Evolutionary conservation across 2,113 vertebrate species (phyloP), one percentile per base, ranked within the genome.

Genomic region (Perccottus glenii): DNA sequence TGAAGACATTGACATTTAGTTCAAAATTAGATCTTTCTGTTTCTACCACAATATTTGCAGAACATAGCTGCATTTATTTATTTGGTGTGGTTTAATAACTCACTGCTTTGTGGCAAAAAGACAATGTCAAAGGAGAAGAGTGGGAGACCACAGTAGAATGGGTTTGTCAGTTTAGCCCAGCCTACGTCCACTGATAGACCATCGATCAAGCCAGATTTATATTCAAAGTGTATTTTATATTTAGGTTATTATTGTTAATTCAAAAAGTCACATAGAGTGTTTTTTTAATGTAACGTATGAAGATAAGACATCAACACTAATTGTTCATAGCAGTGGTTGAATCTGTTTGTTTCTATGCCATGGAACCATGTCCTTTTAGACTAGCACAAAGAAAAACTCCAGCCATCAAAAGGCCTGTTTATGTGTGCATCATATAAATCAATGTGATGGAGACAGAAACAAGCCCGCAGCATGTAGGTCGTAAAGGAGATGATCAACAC

Each of bases 381-480:
- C 74, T 47, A 61, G 57, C 40, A 59, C 56, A 49, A 50, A 27
- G 48, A 81, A 40, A 51, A 56, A 51, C 38, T 60, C 51, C 59
- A 59, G 36, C 72, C 64, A 57, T 45, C 40, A 45, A 70, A 66
- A 76, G 85, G 85, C 82, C 82, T 78, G 84, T 85, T 85, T 78
- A 78, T 70, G 70, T 61, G 70, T 48, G 42, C 65, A 73, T 67
- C 61, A 58, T 57, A 36, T 12, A 73, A 80, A 76, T 78, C 60
- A 65, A 42, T 52, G 84, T 74, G 84, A 86, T 69, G 82, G 53
- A 9, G 72, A 70, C 33, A 40, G 78, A 70, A 71, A 45, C 50
- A 53, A 78, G 70, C 79, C 83, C 15, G 75, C 85, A 56, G 83
- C 81, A 0, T 8, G 64, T 48, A 16, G 77, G 33, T 70, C 61